These are phyloP conservation scores for Drosophila guanche DNA, from an alignment of 1,140 invertebrate species.

Conservation along the genomic window DNA sequence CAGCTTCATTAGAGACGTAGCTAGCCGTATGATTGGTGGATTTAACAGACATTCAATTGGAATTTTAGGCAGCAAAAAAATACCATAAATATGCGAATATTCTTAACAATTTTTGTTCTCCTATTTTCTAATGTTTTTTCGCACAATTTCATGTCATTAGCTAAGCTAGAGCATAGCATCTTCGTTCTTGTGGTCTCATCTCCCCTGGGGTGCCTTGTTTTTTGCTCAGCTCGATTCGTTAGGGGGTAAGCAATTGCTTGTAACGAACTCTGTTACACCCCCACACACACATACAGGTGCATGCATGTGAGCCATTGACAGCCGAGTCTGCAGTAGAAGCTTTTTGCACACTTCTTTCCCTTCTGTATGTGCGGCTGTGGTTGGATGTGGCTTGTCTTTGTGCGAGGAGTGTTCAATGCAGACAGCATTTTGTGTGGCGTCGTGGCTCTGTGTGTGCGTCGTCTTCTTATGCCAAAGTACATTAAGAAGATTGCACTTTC, in stretches of 20 bases:
- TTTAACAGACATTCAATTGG: too few species aligned
- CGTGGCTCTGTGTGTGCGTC: conserved; percentile 13
- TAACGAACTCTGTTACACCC: conserved; percentile 26
- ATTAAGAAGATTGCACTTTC: conserved; percentile 79
- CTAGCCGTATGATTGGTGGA: too few species aligned
- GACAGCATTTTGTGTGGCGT: conserved; percentile 32
- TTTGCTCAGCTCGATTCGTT: conserved; percentile 36
- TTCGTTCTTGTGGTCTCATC: neutral
- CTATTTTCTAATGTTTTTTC: too few species aligned
- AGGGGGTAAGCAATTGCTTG: conserved; percentile 48
- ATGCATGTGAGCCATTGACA: conserved; percentile 14
- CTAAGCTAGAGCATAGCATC: neutral
- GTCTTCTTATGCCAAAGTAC: conserved; percentile 57
- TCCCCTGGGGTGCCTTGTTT: neutral
- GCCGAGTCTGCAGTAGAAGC: conserved; percentile 19
- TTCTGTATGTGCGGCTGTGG: conserved; percentile 4
- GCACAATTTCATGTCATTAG: too few species aligned
- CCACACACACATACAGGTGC: conserved; percentile 11
- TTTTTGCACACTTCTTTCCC: neutral
- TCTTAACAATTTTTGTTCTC: too few species aligned
- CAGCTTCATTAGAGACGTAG: too few species aligned
- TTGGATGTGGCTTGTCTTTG: conserved; percentile 1
- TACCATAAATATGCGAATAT: too few species aligned
- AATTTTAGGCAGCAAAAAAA: too few species aligned
- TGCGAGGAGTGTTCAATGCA: conserved; percentile 34